phyloP scores from a whole-genome alignment of 2,113 vertebrate species.

The Cranoglanis bouderius region DNA sequence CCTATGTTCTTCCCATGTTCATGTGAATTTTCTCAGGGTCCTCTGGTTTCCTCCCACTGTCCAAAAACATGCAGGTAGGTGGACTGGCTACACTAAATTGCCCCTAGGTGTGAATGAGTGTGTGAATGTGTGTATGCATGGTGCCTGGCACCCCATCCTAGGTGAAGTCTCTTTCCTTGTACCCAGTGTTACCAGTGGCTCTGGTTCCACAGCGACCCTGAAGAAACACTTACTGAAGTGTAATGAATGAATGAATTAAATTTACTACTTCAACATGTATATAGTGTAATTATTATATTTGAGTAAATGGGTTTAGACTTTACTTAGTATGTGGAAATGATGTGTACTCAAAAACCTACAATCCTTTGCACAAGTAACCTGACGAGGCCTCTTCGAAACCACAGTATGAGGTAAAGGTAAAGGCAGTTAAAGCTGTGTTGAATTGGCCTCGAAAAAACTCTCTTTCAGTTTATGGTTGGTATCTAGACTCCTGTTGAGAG shows the following conservation, averaged over 20 bases:
- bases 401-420: constrained; percentile 26
- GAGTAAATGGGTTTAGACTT: background rate
- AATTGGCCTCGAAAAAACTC: constrained; percentile 34
- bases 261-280: background rate
- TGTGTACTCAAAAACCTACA: background rate
- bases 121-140: background rate
- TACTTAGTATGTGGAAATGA: background rate
- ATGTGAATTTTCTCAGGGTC: background rate
- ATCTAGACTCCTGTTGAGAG: constrained; percentile 50
- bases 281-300: background rate
- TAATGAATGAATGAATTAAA: background rate
- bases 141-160: background rate
- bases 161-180: no score
- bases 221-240: background rate
- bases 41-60: background rate
- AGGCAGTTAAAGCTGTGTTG: constrained; percentile 21
- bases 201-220: background rate
- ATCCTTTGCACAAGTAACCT: constrained; percentile 2
- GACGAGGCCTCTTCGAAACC: constrained; percentile 17
- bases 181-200: background rate
- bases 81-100: background rate
- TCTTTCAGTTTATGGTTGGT: constrained; percentile 40
- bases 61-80: background rate
- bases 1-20: background rate
- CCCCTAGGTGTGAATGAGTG: background rate